phyloP scores from a whole-genome alignment of 23 tunicate genomes.

The Halocynthia aurantium region DNA sequence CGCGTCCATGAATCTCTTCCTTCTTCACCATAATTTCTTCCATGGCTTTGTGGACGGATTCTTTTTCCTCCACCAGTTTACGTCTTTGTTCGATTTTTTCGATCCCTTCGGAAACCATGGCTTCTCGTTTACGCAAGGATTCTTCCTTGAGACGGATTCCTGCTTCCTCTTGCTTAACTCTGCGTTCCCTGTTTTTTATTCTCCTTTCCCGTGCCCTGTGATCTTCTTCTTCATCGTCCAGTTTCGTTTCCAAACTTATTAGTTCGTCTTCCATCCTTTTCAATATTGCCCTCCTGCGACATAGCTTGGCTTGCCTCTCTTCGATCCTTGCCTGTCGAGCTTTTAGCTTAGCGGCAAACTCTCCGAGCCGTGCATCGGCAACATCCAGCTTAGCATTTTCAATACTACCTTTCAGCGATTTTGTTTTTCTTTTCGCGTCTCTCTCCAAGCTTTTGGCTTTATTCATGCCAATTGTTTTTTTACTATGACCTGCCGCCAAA shows the following conservation, averaged over 20 bases:
- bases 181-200: constrained; percentile 61
- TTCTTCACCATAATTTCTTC: constrained; percentile 67
- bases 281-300: constrained; percentile 56
- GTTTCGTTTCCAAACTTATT: constrained; percentile 36
- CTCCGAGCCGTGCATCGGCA: constrained; percentile 67
- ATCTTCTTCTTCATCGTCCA: constrained; percentile 73
- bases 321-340: constrained; percentile 85
- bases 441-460: constrained; percentile 45
- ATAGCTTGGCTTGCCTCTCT: constrained; percentile 84
- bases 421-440: constrained; percentile 55
- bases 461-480: constrained; percentile 20
- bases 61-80: constrained; percentile 76
- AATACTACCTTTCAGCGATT: constrained; percentile 35
- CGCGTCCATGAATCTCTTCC: constrained; percentile 39
- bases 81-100: constrained; percentile 55
- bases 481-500: constrained; percentile 49
- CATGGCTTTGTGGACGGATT: constrained; percentile 42
- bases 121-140: constrained; percentile 57
- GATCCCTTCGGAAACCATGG: constrained; percentile 33
- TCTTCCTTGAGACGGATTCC: constrained; percentile 66
- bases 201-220: constrained; percentile 66
- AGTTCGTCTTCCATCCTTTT: constrained; percentile 60
- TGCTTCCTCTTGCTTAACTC: constrained; percentile 77
- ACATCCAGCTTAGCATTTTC: constrained; percentile 49
- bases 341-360: constrained; percentile 62